Conservation (phyloP, 2,888 invertebrate species). For the Drosophila lacicola region DNA sequence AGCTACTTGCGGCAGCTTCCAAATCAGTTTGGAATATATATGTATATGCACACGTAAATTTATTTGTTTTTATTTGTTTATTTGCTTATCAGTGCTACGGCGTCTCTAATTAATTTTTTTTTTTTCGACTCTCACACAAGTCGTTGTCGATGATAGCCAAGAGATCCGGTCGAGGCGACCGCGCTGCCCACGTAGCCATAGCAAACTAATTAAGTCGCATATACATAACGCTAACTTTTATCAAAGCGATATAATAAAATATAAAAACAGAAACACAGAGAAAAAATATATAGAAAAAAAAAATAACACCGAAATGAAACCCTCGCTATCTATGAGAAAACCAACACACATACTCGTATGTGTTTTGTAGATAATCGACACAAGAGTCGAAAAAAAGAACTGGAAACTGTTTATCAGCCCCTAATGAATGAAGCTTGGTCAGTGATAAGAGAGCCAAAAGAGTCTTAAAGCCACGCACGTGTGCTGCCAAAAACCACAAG, state of each 20-base stretch:
- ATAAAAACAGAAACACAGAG: constrained; percentile 27
- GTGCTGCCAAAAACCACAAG: constrained; percentile 43
- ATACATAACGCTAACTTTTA: constrained; percentile 72
- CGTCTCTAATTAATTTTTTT: constrained; percentile 71
- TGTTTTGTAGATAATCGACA: constrained; percentile 53
- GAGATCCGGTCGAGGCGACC: constrained; percentile 57
- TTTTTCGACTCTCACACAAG: constrained; percentile 18
- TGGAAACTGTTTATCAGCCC: constrained; percentile 58
- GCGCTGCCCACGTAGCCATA: constrained; percentile 63
- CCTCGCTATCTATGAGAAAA: constrained; percentile 51
- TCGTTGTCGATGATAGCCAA: constrained; percentile 46
- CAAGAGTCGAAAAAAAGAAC: constrained; percentile 32
- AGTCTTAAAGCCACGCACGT: constrained; percentile 58
- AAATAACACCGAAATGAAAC: constrained; percentile 32
- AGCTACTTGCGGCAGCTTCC: constrained; percentile 21
- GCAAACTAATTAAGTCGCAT: constrained; percentile 77
- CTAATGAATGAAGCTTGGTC: constrained; percentile 64
- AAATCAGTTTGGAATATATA: constrained; percentile 19
- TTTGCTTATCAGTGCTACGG: constrained; percentile 71
- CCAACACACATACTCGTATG: constrained; percentile 26
- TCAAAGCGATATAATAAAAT: constrained; percentile 64
- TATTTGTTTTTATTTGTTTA: constrained; percentile 57
- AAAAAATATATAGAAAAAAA: constrained; percentile 26
- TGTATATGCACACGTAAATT: constrained; percentile 29
- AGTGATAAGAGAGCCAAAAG: constrained; percentile 56